A percentile compares a stretch with the other conserved stretches of the same genome.
phyloP scores from a whole-genome alignment of 1,140 invertebrate species.

The Zophobas atratus region DNA sequence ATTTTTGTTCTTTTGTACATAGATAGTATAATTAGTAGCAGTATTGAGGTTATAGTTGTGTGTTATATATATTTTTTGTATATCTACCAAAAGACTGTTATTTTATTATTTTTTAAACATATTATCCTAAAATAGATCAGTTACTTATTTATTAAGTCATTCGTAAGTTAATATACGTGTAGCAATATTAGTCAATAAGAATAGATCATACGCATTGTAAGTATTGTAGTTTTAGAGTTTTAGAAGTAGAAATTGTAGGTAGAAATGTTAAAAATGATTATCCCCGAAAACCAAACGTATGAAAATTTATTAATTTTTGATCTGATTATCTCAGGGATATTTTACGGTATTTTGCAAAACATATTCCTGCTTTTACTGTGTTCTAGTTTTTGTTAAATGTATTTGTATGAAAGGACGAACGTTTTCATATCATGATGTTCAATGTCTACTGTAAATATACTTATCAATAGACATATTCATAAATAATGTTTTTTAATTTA shows the following conservation, averaged over 20 bases:
- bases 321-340: slow-evolving; percentile 61
- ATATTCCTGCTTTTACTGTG: slow-evolving; percentile 51
- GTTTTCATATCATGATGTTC: slow-evolving; percentile 24
- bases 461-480: slow-evolving; percentile 52
- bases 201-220: slow-evolving; percentile 49
- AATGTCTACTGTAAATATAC: slow-evolving; percentile 54
- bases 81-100: slow-evolving; percentile 64
- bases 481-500: slow-evolving; percentile 35
- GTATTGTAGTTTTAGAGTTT: slow-evolving; percentile 26
- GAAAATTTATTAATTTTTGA: slow-evolving; percentile 46
- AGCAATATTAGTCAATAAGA: slow-evolving; percentile 60
- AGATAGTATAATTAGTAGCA: slow-evolving; percentile 55
- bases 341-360: slow-evolving; percentile 38
- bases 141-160: slow-evolving; percentile 51
- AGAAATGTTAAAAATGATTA: slow-evolving; percentile 23
- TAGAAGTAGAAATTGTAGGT: slow-evolving; percentile 5
- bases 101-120: slow-evolving; percentile 56
- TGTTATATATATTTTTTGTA: slow-evolving; percentile 60
- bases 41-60: slow-evolving; percentile 59
- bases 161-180: slow-evolving; percentile 52
- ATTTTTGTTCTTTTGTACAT: slow-evolving; percentile 52
- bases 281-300: slow-evolving; percentile 28
- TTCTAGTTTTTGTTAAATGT: slow-evolving; percentile 23
- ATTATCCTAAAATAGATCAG: slow-evolving; percentile 38
- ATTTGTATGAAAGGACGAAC: slow-evolving; percentile 1